Percentiles rank a stretch among this genome's conserved stretches.
Conservation (phyloP, 2,797 vertebrate genomes). For the Limosa lapponica region DNA sequence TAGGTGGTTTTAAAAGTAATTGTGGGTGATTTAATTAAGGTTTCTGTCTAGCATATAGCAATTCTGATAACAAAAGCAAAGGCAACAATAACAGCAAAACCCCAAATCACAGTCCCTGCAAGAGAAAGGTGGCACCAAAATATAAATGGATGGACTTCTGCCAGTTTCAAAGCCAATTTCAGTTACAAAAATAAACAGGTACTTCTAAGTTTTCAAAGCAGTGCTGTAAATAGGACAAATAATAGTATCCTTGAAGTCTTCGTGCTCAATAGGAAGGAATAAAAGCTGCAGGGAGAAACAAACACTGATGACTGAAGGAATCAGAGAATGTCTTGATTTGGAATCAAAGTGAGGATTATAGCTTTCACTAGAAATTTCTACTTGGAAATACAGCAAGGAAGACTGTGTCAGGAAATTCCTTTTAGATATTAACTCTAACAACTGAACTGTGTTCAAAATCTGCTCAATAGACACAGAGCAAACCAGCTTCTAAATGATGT, state of each 20-base stretch:
- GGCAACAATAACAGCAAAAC: background rate
- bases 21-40: background rate
- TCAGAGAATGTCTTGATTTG: background rate
- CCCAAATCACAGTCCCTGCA: background rate
- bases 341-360: background rate
- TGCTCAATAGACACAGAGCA: background rate
- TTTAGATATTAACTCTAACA: background rate
- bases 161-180: background rate
- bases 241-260: background rate
- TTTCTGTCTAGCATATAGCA: background rate
- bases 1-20: background rate
- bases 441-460: background rate
- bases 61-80: background rate
- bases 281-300: background rate
- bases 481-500: background rate
- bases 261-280: background rate
- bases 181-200: background rate
- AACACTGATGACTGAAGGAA: background rate
- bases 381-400: background rate
- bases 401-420: background rate
- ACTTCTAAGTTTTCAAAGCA: background rate
- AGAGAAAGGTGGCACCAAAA: background rate
- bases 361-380: background rate
- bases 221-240: background rate
- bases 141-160: background rate